Conservation (phyloP, 2,888 invertebrate species). For the Leptinotarsa tumamoca region DNA sequence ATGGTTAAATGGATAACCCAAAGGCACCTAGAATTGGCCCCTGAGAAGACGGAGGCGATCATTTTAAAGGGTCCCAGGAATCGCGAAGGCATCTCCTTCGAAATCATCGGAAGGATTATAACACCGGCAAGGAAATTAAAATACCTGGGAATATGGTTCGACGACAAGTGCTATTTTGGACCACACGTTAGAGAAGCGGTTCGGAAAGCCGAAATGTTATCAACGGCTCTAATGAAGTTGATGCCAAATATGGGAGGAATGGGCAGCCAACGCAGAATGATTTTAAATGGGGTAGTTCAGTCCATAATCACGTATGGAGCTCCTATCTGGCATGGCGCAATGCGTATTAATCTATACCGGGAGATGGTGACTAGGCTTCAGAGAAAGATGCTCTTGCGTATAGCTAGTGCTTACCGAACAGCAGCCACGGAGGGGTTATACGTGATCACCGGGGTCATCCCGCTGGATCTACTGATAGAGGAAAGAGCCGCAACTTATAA, state of each 20-base stretch:
- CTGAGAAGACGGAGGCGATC: neutral
- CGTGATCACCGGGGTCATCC: neutral
- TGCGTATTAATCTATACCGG: neutral
- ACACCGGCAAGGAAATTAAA: neutral
- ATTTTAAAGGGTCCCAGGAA: slow-evolving; percentile 3
- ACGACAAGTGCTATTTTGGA: neutral
- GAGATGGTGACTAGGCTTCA: neutral
- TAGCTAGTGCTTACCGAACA: neutral
- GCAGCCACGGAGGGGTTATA: neutral
- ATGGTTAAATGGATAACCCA: neutral
- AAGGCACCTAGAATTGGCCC: neutral
- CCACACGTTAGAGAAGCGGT: too few species aligned
- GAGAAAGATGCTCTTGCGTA: neutral
- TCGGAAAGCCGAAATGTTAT: too few species aligned
- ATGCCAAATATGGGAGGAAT: too few species aligned
- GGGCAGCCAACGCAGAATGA: neutral
- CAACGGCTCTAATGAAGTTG: too few species aligned
- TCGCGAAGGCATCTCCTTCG: neutral
- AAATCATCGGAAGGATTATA: neutral
- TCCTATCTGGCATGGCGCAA: slow-evolving; percentile 15
- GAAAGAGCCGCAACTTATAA: slow-evolving; percentile 2
- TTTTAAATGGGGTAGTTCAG: neutral
- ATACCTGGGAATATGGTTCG: neutral
- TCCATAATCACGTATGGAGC: slow-evolving; percentile 8
- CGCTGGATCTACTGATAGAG: slow-evolving; percentile 3